Evolutionary conservation across 2,113 vertebrate genomes (phyloP).

Genomic region (Bos taurus): ARS-UCD2.0 NC_037328.1:150302501-150303000

Average conservation of each 20-base stretch:
- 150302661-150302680: not conserved
- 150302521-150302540: not conserved
- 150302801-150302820: not conserved
- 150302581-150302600: not conserved
- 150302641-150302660: not conserved
- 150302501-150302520: not conserved
- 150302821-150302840: not conserved
- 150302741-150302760: not conserved
- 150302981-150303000: not conserved
- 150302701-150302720: not conserved
- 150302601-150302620: not conserved
- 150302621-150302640: not conserved
- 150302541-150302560: not conserved
- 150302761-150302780: not conserved
- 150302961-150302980: not conserved
- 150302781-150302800: not conserved
- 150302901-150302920: not conserved
- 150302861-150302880: not conserved
- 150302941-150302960: no score
- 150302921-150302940: not conserved
- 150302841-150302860: not conserved
- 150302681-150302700: not conserved
- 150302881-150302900: not conserved
- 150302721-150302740: not conserved
- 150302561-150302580: not conserved